A percentile compares a stretch with the other conserved stretches of the same genome.
These are phyloP conservation scores for Pseudolaguvia tuberculata DNA, from an alignment of 2,113 vertebrate genomes.

Conservation along the genomic window DNA sequence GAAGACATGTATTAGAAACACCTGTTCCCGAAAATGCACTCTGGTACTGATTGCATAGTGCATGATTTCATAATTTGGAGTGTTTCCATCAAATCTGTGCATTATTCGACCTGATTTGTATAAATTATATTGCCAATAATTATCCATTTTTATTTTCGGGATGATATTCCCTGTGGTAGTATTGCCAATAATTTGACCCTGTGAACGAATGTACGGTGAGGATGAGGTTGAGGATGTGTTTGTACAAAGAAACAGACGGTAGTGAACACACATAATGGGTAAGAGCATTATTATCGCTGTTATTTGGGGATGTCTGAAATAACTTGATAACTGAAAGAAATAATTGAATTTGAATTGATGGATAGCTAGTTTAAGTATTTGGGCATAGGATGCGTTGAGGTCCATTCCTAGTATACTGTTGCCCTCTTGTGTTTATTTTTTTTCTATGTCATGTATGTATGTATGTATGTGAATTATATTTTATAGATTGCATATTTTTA, in stretches of 20 bases:
- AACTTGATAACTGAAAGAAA: background rate
- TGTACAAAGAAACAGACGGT: slow-evolving; percentile 29
- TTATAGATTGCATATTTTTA: background rate
- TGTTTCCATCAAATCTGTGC: slow-evolving; percentile 58
- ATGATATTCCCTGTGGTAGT: slow-evolving; percentile 47
- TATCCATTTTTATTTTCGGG: slow-evolving; percentile 60
- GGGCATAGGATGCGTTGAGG: slow-evolving; percentile 26
- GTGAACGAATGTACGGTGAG: slow-evolving; percentile 41
- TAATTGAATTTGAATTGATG: background rate
- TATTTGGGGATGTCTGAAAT: background rate
- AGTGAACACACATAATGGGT: slow-evolving; percentile 38
- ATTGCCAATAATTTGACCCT: slow-evolving; percentile 34
- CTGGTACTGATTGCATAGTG: slow-evolving; percentile 63
- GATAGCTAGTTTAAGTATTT: slow-evolving; percentile 30
- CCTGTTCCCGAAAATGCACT: slow-evolving; percentile 67
- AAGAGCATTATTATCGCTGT: slow-evolving; percentile 32
- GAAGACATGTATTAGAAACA: slow-evolving; percentile 70
- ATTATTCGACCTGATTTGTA: slow-evolving; percentile 53
- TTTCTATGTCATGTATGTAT: slow-evolving; percentile 12
- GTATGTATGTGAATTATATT: background rate
- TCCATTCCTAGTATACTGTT: slow-evolving; percentile 64
- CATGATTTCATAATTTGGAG: slow-evolving; percentile 72
- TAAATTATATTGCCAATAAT: slow-evolving; percentile 51
- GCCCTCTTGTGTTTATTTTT: slow-evolving; percentile 70
- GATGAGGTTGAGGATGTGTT: slow-evolving; percentile 29